Evolutionary conservation across 1,140 invertebrate species (phyloP).

Genomic region (Myzus persicae): DNA sequence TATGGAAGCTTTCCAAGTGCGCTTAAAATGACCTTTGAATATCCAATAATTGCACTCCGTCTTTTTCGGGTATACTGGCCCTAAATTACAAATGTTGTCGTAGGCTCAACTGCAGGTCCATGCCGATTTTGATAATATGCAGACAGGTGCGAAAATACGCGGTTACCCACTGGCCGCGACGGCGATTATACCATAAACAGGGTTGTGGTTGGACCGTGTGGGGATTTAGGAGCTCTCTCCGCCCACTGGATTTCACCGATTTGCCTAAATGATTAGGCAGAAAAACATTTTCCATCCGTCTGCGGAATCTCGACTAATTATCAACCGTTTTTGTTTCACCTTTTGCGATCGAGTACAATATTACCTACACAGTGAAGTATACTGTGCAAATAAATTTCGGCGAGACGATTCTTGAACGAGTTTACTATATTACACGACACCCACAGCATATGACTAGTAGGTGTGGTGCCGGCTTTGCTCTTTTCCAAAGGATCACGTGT

Average conservation of each 20-base stretch:
- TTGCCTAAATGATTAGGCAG: background rate
- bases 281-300: background rate
- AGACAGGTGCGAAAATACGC: background rate
- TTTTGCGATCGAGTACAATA: background rate
- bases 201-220: too few species aligned
- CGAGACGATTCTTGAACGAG: background rate
- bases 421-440: background rate
- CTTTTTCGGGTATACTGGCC: too few species aligned
- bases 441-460: background rate
- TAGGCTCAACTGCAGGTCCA: too few species aligned
- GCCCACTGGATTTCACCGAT: too few species aligned
- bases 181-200: too few species aligned
- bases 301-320: background rate
- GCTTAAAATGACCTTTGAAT: too few species aligned
- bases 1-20: too few species aligned
- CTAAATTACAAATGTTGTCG: too few species aligned
- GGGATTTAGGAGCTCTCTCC: too few species aligned
- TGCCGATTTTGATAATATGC: background rate
- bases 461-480: background rate
- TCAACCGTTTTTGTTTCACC: background rate
- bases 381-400: background rate
- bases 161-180: too few species aligned
- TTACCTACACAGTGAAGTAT: background rate
- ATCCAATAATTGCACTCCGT: too few species aligned
- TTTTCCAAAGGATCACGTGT: background rate